phyloP scores from a whole-genome alignment of 2,888 invertebrate species.

The Gortyna flavago region DNA sequence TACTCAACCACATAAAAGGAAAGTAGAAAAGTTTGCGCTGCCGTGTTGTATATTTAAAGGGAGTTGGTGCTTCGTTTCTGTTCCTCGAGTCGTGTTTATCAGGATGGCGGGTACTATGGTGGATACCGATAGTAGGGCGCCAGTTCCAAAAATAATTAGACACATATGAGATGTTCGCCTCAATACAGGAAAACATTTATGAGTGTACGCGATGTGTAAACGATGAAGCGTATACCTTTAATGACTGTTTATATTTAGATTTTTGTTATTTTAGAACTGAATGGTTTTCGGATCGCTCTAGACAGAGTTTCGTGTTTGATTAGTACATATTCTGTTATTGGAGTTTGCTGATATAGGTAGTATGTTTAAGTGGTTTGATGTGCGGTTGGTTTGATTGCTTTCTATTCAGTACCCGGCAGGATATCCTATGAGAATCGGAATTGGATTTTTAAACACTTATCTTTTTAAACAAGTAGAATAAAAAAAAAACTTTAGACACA shows the following conservation, averaged over 20 bases:
- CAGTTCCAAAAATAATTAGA: conserved; percentile 72
- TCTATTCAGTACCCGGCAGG: background rate
- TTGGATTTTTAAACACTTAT: background rate
- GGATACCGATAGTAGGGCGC: conserved; percentile 61
- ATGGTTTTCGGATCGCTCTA: conserved; percentile 20
- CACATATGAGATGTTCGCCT: conserved; percentile 66
- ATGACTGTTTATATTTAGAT: conserved; percentile 71
- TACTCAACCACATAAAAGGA: conserved; percentile 52
- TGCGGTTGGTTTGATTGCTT: conserved; percentile 11
- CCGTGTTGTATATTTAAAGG: conserved; percentile 46
- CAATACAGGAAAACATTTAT: conserved; percentile 79
- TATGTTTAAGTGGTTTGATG: conserved; percentile 5
- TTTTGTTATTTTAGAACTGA: conserved; percentile 62
- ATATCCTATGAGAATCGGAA: background rate
- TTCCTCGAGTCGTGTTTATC: conserved; percentile 35
- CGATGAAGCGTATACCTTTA: conserved; percentile 73
- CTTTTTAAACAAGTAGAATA: background rate
- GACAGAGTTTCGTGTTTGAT: conserved; percentile 27
- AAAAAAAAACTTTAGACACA: background rate
- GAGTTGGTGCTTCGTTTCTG: conserved; percentile 43
- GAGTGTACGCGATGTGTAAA: conserved; percentile 76
- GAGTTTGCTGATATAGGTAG: conserved; percentile 10
- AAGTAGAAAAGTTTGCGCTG: conserved; percentile 57
- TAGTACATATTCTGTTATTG: conserved; percentile 24
- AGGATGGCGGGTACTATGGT: conserved; percentile 32